Conservation (phyloP, 2,797 vertebrate species). For the Chrosomus eos region DNA sequence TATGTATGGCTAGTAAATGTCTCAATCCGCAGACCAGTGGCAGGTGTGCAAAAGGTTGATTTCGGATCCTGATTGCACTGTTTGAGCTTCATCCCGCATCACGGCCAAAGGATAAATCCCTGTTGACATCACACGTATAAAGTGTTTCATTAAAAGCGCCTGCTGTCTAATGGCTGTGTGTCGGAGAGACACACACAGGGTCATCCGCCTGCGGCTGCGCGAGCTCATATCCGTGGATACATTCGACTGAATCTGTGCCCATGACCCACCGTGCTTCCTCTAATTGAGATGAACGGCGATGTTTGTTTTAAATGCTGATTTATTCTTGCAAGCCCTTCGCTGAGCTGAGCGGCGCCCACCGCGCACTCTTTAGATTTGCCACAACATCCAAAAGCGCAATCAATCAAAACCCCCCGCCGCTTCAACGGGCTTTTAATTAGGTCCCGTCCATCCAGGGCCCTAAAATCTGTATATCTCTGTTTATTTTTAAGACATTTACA, state of each 20-base stretch:
- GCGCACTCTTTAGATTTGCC: slow-evolving; percentile 45
- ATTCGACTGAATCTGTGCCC: neutral
- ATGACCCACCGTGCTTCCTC: neutral
- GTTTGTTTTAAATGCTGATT: slow-evolving; percentile 32
- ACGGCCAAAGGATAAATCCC: slow-evolving; percentile 27
- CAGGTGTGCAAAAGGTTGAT: neutral
- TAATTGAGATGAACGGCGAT: slow-evolving; percentile 18
- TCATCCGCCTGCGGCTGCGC: neutral
- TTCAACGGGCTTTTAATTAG: slow-evolving; percentile 76
- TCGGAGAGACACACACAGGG: neutral
- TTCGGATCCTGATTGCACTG: neutral
- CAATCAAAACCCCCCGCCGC: slow-evolving; percentile 62
- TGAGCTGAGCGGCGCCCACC: slow-evolving; percentile 19
- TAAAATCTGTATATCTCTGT: neutral
- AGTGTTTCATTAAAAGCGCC: slow-evolving; percentile 45
- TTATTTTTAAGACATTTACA: neutral
- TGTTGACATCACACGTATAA: slow-evolving; percentile 45
- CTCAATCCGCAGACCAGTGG: neutral
- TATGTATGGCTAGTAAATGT: neutral
- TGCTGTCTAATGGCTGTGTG: slow-evolving; percentile 16
- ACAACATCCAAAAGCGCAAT: slow-evolving; percentile 37
- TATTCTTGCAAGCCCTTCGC: slow-evolving; percentile 7
- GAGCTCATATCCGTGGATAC: neutral
- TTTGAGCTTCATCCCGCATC: slow-evolving; percentile 6
- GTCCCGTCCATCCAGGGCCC: slow-evolving; percentile 57